Evolutionary conservation across 2,113 vertebrate genomes (phyloP), one percentile per base, ranked within the genome.

Genomic region (Clupea harengus): DNA sequence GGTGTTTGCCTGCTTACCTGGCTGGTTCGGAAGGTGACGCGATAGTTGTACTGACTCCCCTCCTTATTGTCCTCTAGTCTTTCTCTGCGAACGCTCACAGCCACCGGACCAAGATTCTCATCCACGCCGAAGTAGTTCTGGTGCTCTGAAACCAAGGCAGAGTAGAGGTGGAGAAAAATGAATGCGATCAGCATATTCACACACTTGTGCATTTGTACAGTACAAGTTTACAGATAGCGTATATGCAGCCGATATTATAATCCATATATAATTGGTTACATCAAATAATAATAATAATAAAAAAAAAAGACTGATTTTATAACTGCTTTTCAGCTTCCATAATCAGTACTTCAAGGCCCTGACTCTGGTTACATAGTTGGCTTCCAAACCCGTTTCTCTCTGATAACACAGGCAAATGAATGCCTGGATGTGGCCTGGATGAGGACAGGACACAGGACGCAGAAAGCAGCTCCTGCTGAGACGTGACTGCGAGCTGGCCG

Each of bases 51-150:
- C 88, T 97, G 97, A 85, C 95, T 94, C n/a, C 96, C 96, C 88
- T 99, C 98, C 90, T 96, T 98, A n/a, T 93, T 93, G 11, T 99
- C 98, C 60, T 99, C 98, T 85, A 97, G 94, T 89, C 94, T 97
- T 91, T 99, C 98, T 86, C 98, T 95, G 81, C 98, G 96, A 89
- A 99, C 91, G 89, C 98, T 99, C 82, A 99, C 94, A 0, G 98
- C 98, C 90, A 99, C 97, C 0, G 98, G 98, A 57, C 98, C 98
- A 81, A 99, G 95, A 93, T 97, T 96, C 86, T 99, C 98, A 89
- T 99, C 98, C 45, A 97, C 95, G 49, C 98, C 98, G 67, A 99
- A 99, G 92, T 99, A 99, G 94, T 99, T 99, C 90, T 99, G 98
- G 93, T 99, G 98, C 25, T 99, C 98, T 98, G 93, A 88, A 50